Conservation (phyloP, 2,888 invertebrate species). For the Nycteola revayana region DNA sequence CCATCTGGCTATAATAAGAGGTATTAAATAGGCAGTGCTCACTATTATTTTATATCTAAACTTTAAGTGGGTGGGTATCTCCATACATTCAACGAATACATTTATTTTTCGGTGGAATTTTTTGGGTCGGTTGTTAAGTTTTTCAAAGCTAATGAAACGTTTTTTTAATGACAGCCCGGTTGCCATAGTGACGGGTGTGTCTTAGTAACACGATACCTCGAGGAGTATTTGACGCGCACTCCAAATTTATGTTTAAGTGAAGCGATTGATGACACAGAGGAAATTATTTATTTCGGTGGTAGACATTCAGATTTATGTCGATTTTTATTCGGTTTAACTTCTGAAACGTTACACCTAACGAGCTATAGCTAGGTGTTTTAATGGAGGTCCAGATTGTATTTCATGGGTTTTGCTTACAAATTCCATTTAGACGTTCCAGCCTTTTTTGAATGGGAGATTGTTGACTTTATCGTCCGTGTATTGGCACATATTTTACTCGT, state of each 20-base stretch:
- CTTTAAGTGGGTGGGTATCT: too few species aligned
- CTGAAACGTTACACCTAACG: conserved; percentile 48
- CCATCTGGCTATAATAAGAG: too few species aligned
- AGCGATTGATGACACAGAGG: conserved; percentile 69
- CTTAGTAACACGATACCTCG: conserved; percentile 53
- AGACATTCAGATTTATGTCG: conserved; percentile 53
- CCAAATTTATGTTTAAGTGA: conserved; percentile 66
- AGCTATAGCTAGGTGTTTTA: conserved; percentile 25
- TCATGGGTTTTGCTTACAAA: conserved; percentile 26
- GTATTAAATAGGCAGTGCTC: conserved; percentile 36
- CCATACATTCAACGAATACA: too few species aligned
- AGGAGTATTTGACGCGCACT: conserved; percentile 48
- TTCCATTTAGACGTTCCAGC: too few species aligned
- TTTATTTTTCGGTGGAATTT: conserved; percentile 25
- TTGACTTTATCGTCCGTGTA: too few species aligned
- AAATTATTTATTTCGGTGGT: conserved; percentile 64
- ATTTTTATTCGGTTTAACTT: conserved; percentile 48
- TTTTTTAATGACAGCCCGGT: conserved; percentile 44
- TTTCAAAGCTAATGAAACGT: conserved; percentile 28
- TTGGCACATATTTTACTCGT: too few species aligned
- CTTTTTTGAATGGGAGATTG: too few species aligned
- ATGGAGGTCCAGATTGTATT: conserved; percentile 27
- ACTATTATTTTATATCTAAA: conserved; percentile 12
- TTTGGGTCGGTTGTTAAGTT: conserved; percentile 9
- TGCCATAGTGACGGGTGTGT: conserved; percentile 44